phyloP scores from a whole-genome alignment of 2,113 vertebrate genomes.

The Perca flavescens region DNA sequence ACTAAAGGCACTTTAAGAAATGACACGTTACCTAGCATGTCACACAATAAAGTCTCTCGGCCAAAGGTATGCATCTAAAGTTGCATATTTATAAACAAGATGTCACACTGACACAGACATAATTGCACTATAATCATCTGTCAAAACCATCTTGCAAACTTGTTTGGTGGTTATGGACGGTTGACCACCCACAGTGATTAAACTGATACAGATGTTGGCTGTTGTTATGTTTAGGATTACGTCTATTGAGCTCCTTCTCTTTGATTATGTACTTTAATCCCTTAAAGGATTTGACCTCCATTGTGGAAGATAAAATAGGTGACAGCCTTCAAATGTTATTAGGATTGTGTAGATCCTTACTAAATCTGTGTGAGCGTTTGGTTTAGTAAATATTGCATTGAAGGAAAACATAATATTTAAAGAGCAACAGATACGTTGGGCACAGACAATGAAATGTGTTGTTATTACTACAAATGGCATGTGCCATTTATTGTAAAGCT shows the following conservation, averaged over 20 bases:
- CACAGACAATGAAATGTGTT: not conserved
- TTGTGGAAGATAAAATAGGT: not conserved
- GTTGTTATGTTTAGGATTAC: slow-evolving; percentile 27
- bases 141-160: not conserved
- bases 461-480: not conserved
- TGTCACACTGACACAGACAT: slow-evolving; percentile 4
- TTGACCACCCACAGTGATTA: slow-evolving; percentile 46
- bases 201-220: slow-evolving; percentile 32
- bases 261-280: slow-evolving; percentile 8
- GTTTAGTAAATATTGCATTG: not conserved
- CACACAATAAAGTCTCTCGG: slow-evolving; percentile 1
- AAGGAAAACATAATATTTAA: slow-evolving; percentile 31
- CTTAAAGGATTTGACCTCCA: slow-evolving; percentile 23
- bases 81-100: not conserved
- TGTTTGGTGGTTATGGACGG: not conserved
- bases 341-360: not conserved
- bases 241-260: slow-evolving; percentile 3
- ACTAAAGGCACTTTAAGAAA: not conserved
- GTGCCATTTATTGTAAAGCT: not conserved
- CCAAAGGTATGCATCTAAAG: not conserved
- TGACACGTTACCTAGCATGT: not conserved
- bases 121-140: not conserved
- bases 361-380: not conserved
- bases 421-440: not conserved
- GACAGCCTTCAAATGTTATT: slow-evolving; percentile 4